These are phyloP conservation scores for Pelusios castaneus DNA, from an alignment of 2,113 vertebrate genomes.

Conservation along the genomic window DNA sequence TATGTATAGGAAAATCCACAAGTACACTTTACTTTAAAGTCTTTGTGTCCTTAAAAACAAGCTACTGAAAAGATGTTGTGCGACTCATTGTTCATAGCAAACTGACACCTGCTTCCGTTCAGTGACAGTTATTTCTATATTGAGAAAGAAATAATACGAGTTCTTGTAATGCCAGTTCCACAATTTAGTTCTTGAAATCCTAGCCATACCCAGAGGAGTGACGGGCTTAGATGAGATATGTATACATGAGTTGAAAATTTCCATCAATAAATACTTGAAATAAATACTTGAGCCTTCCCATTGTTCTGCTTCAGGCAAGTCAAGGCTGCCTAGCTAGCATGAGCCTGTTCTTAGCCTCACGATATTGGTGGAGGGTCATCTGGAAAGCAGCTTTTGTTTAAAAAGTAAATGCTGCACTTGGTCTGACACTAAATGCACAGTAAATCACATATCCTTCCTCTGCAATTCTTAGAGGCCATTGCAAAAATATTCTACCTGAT, in stretches of 20 bases:
- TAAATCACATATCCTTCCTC: not conserved
- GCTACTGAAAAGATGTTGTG: not conserved
- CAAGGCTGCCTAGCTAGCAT: not conserved
- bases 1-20: not conserved
- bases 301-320: too few species aligned
- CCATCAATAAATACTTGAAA: accelerated
- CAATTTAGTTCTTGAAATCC: accelerated
- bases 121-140: not conserved
- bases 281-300: not conserved
- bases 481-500: not conserved
- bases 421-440: not conserved
- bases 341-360: not conserved
- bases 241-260: accelerated
- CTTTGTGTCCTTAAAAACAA: not conserved
- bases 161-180: accelerated
- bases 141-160: not conserved
- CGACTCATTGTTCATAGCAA: not conserved
- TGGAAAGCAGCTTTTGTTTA: not conserved
- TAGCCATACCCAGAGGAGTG: not conserved
- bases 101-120: not conserved
- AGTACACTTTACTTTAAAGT: not conserved
- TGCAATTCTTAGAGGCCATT: not conserved
- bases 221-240: not conserved
- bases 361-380: not conserved
- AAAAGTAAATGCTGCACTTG: not conserved